Evolutionary conservation across 2,113 vertebrate species (phyloP).

Genomic region (Ardeotis arabs): DNA sequence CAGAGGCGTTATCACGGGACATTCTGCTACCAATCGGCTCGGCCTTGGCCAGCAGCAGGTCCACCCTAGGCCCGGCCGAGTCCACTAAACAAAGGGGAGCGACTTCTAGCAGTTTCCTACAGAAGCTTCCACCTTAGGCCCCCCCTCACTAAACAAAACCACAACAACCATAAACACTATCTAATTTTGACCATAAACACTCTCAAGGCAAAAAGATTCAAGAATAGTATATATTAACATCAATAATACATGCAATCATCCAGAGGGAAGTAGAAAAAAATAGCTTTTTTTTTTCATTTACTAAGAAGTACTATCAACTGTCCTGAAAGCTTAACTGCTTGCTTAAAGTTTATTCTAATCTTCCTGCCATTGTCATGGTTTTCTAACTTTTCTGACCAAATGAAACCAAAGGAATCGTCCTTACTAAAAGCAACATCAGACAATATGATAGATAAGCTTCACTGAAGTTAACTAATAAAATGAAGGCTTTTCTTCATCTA

Average conservation of each 20-base stretch:
- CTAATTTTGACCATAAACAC: background rate
- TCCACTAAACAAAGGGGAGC: too few relatives aligned
- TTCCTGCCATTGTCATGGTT: background rate
- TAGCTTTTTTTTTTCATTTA: background rate
- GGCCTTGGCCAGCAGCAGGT: too few relatives aligned
- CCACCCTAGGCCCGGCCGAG: too few relatives aligned
- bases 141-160: too few relatives aligned
- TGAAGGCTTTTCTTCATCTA: background rate
- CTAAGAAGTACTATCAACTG: background rate
- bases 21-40: too few relatives aligned
- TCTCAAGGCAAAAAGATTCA: background rate
- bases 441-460: background rate
- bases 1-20: too few relatives aligned
- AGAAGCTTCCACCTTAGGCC: too few relatives aligned
- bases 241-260: background rate
- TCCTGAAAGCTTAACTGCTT: background rate
- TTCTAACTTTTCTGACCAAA: background rate
- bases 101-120: too few relatives aligned
- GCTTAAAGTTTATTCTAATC: background rate
- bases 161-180: background rate
- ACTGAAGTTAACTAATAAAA: background rate
- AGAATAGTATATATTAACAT: background rate
- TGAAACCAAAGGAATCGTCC: background rate
- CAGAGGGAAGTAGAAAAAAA: background rate
- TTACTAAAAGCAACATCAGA: background rate